Evolutionary conservation across 64 coral and sea anemone genomes (phyloP).

Genomic region (Acropora tenuis): DNA sequence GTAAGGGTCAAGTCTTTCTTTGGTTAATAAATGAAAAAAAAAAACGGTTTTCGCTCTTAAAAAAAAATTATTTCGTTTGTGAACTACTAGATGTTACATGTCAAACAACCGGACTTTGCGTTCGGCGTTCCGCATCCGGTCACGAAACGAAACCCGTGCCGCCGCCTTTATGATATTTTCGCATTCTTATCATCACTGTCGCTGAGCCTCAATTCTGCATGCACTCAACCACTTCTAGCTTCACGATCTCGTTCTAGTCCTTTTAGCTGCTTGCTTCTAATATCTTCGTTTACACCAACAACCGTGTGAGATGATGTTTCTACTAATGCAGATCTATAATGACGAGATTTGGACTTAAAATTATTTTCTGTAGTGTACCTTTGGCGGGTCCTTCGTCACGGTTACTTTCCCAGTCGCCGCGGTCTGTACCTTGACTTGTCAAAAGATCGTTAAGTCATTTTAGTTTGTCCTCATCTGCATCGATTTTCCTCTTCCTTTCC

Average conservation of each 20-base stretch:
- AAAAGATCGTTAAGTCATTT: conserved; percentile 66
- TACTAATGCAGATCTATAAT: conserved; percentile 84
- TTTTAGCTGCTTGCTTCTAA: conserved; percentile 78
- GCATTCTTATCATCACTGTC: conserved; percentile 39
- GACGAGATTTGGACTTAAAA: conserved; percentile 59
- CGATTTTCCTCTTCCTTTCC: conserved; percentile 80
- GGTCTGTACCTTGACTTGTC: conserved; percentile 24
- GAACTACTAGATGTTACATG: too few species aligned
- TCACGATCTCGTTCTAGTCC: conserved; percentile 88
- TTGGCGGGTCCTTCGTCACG: background rate
- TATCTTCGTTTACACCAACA: conserved; percentile 89
- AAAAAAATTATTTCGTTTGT: too few species aligned
- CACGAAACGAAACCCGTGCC: background rate
- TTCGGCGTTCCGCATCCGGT: too few species aligned
- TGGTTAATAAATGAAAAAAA: too few species aligned
- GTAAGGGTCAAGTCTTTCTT: too few species aligned
- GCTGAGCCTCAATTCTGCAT: conserved; percentile 72
- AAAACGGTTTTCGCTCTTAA: too few species aligned
- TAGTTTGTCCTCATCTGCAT: conserved; percentile 35
- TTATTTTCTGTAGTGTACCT: conserved; percentile 52
- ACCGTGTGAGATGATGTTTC: conserved; percentile 89
- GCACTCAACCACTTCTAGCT: conserved; percentile 78
- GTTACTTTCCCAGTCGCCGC: conserved; percentile 10
- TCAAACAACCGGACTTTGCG: too few species aligned
- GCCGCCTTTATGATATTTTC: conserved; percentile 37